A percentile compares a stretch with the other conserved stretches of the same genome.
Conservation (phyloP, 2,888 invertebrate genomes). For the Anthophora plumipes region DNA sequence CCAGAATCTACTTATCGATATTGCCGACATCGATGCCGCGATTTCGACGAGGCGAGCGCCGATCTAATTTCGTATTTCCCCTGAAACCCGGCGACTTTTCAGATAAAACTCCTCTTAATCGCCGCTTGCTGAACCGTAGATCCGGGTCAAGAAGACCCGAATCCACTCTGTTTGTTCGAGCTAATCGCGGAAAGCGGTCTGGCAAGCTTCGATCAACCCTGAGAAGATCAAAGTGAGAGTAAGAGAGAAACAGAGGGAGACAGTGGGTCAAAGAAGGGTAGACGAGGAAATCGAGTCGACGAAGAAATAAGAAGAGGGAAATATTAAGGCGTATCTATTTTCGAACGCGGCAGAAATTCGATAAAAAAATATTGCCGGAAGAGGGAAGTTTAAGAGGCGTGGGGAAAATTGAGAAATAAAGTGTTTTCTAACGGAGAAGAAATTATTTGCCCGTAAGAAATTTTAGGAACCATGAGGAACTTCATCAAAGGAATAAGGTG, state of each 20-base stretch:
- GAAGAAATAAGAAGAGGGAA: neutral
- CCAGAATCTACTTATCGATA: conserved; percentile 25
- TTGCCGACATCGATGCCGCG: conserved; percentile 19
- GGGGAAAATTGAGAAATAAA: neutral
- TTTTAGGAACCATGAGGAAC: neutral
- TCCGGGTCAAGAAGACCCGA: conserved; percentile 61
- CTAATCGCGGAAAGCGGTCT: conserved; percentile 51
- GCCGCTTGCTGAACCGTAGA: conserved; percentile 44
- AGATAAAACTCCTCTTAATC: conserved; percentile 48
- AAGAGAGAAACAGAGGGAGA: neutral
- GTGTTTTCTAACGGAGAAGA: neutral
- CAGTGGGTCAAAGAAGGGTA: neutral
- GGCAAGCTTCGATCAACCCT: conserved; percentile 49
- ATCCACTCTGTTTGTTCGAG: conserved; percentile 54
- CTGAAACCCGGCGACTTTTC: conserved; percentile 24
- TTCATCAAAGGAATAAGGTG: neutral
- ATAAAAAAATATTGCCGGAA: neutral
- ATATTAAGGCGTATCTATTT: neutral
- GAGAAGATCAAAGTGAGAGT: conserved; percentile 12
- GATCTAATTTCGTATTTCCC: conserved; percentile 41
- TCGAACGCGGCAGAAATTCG: neutral
- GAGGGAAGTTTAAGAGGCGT: neutral
- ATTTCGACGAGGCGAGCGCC: conserved; percentile 7
- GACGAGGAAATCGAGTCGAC: neutral
- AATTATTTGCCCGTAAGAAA: neutral